A percentile compares a stretch with the other conserved stretches of the same genome.
These are phyloP conservation scores for Aculops lycopersici DNA, from an alignment of 1,140 invertebrate genomes.

Conservation along the genomic window DNA sequence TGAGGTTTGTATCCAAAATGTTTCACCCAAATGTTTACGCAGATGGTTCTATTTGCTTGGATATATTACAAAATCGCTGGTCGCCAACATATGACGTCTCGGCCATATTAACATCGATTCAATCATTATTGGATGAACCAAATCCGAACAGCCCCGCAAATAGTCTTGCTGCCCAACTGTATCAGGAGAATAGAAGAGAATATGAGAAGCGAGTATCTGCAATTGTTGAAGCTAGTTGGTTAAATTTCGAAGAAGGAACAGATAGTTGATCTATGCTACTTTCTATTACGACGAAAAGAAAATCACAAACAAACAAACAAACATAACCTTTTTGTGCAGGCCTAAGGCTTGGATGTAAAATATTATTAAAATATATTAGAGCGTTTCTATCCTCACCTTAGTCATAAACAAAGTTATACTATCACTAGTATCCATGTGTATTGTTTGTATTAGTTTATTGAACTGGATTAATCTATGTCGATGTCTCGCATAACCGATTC, in stretches of 20 bases:
- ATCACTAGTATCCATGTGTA: too few species aligned
- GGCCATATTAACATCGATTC: constrained; percentile 69
- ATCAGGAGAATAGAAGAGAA: constrained; percentile 71
- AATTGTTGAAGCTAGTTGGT: constrained; percentile 79
- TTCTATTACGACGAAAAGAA: too few species aligned
- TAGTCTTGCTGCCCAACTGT: constrained; percentile 74
- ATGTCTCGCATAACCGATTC: too few species aligned
- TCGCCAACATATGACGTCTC: constrained; percentile 98
- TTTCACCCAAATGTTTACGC: constrained; percentile 99
- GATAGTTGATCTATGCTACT: too few species aligned
- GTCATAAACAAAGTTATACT: too few species aligned
- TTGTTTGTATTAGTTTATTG: too few species aligned
- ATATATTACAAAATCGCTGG: constrained; percentile 97
- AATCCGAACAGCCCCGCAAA: constrained; percentile 87
- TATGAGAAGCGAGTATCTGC: constrained; percentile 86
- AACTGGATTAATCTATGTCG: too few species aligned
- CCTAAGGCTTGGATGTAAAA: too few species aligned
- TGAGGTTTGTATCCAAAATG: constrained; percentile 96
- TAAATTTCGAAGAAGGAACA: constrained; percentile 26
- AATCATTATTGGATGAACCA: constrained; percentile 75
- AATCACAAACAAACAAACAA: too few species aligned
- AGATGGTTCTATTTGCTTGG: constrained; percentile 95
- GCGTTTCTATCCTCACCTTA: too few species aligned
- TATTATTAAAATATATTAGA: too few species aligned
- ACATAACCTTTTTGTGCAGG: too few species aligned